Evolutionary conservation across 2,888 invertebrate genomes (phyloP).

Genomic region (Cantharis rufa): DNA sequence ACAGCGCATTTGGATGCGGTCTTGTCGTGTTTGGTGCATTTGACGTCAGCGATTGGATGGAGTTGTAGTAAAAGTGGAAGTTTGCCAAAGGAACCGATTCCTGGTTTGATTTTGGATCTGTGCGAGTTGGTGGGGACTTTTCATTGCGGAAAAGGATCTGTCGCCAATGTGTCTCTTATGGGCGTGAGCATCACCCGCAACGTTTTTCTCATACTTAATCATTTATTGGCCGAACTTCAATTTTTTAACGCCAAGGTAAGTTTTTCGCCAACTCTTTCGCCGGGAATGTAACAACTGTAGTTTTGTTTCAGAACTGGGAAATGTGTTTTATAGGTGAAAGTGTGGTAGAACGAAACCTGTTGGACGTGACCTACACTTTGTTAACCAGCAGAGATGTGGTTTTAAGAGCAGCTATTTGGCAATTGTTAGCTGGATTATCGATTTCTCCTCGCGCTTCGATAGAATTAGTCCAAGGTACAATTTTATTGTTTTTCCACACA

Average conservation of each 20-base stretch:
- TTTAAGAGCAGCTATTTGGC: constrained; percentile 59
- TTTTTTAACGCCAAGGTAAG: constrained; percentile 53
- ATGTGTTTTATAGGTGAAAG: constrained; percentile 45
- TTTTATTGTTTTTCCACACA: background rate
- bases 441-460: constrained; percentile 45
- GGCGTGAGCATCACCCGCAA: constrained; percentile 61
- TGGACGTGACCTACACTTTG: constrained; percentile 54
- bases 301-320: constrained; percentile 47
- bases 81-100: constrained; percentile 44
- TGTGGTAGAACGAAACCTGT: constrained; percentile 39
- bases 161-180: constrained; percentile 61
- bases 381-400: constrained; percentile 60
- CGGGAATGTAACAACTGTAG: background rate
- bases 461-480: constrained; percentile 47
- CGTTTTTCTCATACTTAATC: constrained; percentile 60
- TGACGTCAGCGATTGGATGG: constrained; percentile 59
- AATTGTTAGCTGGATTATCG: constrained; percentile 58
- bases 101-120: constrained; percentile 54
- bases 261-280: background rate
- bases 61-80: constrained; percentile 45
- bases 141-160: constrained; percentile 56
- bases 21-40: constrained; percentile 57
- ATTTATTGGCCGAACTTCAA: constrained; percentile 59
- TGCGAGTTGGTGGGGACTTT: constrained; percentile 60
- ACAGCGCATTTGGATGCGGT: constrained; percentile 60